Evolutionary conservation across 1,140 invertebrate species (phyloP).

Genomic region (Solenopsis fugax): DNA sequence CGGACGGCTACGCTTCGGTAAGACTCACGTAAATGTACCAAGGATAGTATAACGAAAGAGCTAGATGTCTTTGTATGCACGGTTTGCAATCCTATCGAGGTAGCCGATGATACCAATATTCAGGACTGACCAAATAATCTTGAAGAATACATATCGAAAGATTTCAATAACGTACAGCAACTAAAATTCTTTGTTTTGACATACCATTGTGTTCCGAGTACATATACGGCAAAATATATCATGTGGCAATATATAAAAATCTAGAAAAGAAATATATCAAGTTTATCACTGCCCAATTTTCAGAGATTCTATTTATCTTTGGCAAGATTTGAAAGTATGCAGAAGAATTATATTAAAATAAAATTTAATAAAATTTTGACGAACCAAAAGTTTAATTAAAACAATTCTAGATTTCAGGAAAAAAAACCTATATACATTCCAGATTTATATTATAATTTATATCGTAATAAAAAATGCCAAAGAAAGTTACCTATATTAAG

Average conservation of each 20-base stretch:
- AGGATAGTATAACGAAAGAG: not conserved
- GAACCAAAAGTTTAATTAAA: not conserved
- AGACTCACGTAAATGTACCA: not conserved
- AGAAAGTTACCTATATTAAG: not conserved
- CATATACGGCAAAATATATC: not conserved
- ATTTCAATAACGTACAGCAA: constrained; percentile 7
- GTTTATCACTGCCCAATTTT: constrained; percentile 22
- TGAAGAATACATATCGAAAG: constrained; percentile 30
- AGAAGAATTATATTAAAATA: not conserved
- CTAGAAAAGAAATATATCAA: not conserved
- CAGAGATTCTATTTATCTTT: constrained; percentile 10
- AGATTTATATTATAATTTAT: constrained; percentile 15
- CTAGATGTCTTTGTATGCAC: not conserved
- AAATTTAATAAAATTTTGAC: not conserved
- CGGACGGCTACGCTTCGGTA: not conserved
- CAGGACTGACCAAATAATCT: constrained; percentile 27
- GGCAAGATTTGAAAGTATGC: not conserved
- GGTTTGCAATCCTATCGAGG: constrained; percentile 13
- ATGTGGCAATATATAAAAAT: constrained; percentile 26
- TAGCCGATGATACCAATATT: not conserved
- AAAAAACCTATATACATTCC: not conserved
- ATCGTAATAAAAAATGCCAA: not conserved
- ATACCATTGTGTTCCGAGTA: constrained; percentile 12
- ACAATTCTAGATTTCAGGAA: not conserved
- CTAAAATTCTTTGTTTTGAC: not conserved